Conservation (phyloP, 2,113 vertebrate species). For the Hydrochoerus hydrochaeris region DNA sequence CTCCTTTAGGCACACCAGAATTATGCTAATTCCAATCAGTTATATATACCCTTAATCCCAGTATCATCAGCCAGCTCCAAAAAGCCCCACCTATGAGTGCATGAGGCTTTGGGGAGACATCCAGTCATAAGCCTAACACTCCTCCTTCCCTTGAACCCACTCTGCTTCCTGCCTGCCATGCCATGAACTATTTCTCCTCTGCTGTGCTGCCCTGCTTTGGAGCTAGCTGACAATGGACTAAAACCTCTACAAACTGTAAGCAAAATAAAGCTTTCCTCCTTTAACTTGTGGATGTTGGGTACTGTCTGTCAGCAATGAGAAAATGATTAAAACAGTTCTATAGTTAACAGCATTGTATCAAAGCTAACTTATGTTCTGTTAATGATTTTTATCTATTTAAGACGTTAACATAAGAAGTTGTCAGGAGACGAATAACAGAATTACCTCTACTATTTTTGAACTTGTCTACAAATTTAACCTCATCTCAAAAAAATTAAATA, state of each 20-base stretch:
- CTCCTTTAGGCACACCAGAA: background rate
- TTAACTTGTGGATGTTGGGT: background rate
- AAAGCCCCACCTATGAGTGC: background rate
- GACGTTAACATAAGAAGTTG: background rate
- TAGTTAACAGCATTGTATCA: background rate
- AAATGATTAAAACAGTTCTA: background rate
- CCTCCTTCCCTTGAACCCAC: background rate
- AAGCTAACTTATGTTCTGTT: background rate
- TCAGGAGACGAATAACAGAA: background rate
- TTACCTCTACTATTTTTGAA: background rate
- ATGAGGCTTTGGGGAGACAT: background rate
- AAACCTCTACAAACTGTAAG: background rate
- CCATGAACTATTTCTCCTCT: background rate
- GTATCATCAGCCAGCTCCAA: background rate
- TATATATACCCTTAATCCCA: background rate
- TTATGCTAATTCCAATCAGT: background rate
- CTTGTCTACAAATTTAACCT: background rate
- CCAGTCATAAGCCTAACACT: background rate
- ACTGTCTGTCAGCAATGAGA: background rate
- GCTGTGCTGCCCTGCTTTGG: background rate
- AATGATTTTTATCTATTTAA: background rate
- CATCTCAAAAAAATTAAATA: background rate
- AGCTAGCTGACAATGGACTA: background rate
- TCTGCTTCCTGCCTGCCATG: background rate
- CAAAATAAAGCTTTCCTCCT: background rate